Base-by-base conservation (phyloP, 1,140 invertebrate species). In the Drosophila pectinifera region DNA sequence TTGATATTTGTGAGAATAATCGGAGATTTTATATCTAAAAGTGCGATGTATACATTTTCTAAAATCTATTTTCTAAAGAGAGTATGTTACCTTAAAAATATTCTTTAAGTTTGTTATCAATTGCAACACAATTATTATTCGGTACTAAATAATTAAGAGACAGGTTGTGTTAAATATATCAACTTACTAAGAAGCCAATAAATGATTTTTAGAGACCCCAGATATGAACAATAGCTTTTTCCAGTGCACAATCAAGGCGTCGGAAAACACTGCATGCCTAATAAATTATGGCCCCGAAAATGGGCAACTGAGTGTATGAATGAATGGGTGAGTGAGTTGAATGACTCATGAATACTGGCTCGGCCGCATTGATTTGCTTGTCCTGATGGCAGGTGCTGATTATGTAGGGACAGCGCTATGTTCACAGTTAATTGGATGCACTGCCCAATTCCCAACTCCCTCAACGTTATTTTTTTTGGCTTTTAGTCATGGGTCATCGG, bases 391-490 rank as follows among this genome's bases (percentile, higher is more conserved):
- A 39, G 34, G 41, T 39, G 41, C 46, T 69, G 65, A 72, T 72
- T 70, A 70, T 70, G 39, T 68, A 34, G 38, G 24, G 45, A 51
- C 31, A 31, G 10, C 43, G 31, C 28, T 36, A 24, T 69, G 49
- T 57, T 57, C 65, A 28, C 65, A 72, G 48, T 85, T 85, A 85
- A 85, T 85, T 85, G 84, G 78, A 78, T 81, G 73, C 81, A 85
- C 53, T 86, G 81, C 11, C 49, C 31, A 22, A 13, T 18, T 36
- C 13, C 28, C 22, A 2, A 4, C n/a, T 13, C 18, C 55, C 22
- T 3, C 31, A 26, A 1, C n/a, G 10, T 49, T 49, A 6, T 14
- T 18, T 22, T 11, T 69, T 67, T 34, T 5, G 24, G 22, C 31
- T n/a, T 7, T 38, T 45, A 39, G 20, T 48, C 43, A 57, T 51